Evolutionary conservation across 2,888 invertebrate species (phyloP).

Genomic region (Agriopis marginaria): DNA sequence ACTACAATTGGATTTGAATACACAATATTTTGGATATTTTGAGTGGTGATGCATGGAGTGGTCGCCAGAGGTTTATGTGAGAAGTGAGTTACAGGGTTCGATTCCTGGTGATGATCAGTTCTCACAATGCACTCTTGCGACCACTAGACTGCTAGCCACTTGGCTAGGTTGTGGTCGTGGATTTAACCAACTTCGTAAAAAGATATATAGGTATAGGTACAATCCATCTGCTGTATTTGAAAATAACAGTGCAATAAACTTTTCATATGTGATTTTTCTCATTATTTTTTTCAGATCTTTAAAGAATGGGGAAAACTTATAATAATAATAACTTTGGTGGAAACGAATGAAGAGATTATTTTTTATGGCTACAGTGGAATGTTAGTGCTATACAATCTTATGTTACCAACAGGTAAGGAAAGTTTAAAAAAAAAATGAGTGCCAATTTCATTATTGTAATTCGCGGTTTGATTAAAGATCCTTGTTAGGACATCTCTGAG

Average conservation of each 20-base stretch:
- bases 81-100: constrained; percentile 8
- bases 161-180: no score
- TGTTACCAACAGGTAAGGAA: no score
- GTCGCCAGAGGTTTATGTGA: constrained; percentile 14
- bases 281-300: not conserved
- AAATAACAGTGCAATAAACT: not conserved
- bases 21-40: not conserved
- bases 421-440: no score
- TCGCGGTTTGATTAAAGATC: no score
- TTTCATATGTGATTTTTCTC: not conserved
- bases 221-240: no score
- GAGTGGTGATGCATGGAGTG: constrained; percentile 7
- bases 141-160: not conserved
- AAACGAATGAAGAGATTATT: not conserved
- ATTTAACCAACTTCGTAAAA: no score
- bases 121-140: constrained; percentile 7
- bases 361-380: not conserved
- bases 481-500: no score
- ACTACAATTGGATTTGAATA: not conserved
- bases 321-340: not conserved
- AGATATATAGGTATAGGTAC: no score
- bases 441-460: no score
- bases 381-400: no score
- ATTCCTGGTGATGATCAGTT: constrained; percentile 8
- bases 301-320: not conserved